Conservation (phyloP, 2,797 vertebrate species). For the Eulemur coronatus region DNA sequence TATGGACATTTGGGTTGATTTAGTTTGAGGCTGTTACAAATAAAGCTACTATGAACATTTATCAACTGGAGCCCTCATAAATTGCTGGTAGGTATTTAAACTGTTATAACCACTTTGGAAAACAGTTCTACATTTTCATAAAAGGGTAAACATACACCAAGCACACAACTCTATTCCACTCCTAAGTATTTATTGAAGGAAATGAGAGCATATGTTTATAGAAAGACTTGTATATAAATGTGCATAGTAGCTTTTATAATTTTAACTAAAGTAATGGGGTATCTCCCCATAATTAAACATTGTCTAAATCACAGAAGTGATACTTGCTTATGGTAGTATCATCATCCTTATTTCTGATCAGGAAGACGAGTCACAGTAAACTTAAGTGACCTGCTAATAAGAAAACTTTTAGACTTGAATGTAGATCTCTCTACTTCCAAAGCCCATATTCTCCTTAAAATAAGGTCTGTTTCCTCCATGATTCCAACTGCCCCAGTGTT, state of each 20-base stretch:
- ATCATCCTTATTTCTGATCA: slow-evolving; percentile 55
- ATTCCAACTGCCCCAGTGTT: neutral
- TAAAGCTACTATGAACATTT: no score
- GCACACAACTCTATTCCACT: no score
- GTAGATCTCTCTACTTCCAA: neutral
- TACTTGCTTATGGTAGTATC: neutral
- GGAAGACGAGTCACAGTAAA: neutral
- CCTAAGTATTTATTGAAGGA: no score
- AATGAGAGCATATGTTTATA: no score
- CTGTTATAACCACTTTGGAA: neutral
- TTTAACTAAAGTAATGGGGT: neutral
- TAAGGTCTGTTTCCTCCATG: neutral
- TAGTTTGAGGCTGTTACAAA: no score
- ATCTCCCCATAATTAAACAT: neutral
- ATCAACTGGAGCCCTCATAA: no score
- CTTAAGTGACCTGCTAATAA: neutral
- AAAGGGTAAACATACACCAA: no score
- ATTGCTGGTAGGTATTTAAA: no score
- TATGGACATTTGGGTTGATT: no score
- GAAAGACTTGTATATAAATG: no score
- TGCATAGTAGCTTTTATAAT: no score
- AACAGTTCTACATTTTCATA: neutral
- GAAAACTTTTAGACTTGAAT: slow-evolving; percentile 14
- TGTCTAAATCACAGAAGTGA: slow-evolving; percentile 2
- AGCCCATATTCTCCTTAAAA: neutral